Percentiles rank a stretch among this genome's conserved stretches.
phyloP scores from a whole-genome alignment of 2,888 invertebrate species.

The Cheilosia pagana region DNA sequence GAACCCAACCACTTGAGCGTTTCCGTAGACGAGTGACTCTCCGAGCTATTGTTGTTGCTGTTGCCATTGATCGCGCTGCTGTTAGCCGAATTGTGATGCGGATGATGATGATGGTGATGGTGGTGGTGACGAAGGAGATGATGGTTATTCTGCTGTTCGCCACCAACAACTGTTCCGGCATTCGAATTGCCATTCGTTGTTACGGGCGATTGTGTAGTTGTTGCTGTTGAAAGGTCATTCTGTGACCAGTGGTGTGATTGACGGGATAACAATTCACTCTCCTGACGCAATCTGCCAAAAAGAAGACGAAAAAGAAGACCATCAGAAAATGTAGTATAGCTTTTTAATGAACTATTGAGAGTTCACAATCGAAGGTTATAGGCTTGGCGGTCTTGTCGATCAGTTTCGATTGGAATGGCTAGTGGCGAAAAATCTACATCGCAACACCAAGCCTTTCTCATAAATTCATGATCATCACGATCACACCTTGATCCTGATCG shows the following conservation, averaged over 20 bases:
- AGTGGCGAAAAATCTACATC: constrained; percentile 7
- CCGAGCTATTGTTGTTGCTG: constrained; percentile 81
- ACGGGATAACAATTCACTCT: constrained; percentile 83
- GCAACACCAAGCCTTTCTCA: constrained; percentile 5
- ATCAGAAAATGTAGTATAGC: too few species aligned
- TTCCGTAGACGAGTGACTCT: constrained; percentile 87
- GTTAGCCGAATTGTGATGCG: constrained; percentile 58
- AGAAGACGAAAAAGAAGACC: constrained; percentile 16
- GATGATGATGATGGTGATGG: constrained; percentile 68
- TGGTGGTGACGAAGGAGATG: constrained; percentile 71
- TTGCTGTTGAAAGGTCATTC: constrained; percentile 82
- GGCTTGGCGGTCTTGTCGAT: constrained; percentile 6
- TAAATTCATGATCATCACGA: constrained; percentile 54
- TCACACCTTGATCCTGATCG: constrained; percentile 62
- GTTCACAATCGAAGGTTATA: constrained; percentile 29
- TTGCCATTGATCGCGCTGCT: constrained; percentile 73
- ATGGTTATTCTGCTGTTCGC: constrained; percentile 66
- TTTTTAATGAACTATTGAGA: constrained; percentile 14
- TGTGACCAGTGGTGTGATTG: constrained; percentile 84
- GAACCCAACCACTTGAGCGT: constrained; percentile 92
- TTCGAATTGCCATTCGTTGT: constrained; percentile 70
- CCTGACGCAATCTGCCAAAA: constrained; percentile 82
- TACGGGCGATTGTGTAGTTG: constrained; percentile 58
- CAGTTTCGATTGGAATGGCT: constrained; percentile 18
- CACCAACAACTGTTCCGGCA: constrained; percentile 74